A percentile compares a stretch with the other conserved stretches of the same genome.
These are phyloP conservation scores for Naso thynnoides DNA, from an alignment of 2,797 vertebrate genomes.

Conservation along the genomic window DNA sequence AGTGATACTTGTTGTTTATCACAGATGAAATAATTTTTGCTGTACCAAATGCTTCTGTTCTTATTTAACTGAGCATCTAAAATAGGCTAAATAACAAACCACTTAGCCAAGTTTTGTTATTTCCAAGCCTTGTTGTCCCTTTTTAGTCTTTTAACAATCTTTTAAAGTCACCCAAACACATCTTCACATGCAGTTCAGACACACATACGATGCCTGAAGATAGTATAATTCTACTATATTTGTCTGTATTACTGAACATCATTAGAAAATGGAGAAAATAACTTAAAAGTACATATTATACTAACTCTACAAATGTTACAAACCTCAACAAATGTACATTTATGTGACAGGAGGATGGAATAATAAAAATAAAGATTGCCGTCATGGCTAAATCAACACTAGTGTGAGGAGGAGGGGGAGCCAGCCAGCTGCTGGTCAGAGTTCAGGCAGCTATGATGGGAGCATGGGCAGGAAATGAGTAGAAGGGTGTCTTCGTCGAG, in stretches of 20 bases:
- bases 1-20: conserved; percentile 16
- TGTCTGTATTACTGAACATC: conserved; percentile 70
- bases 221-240: conserved; percentile 65
- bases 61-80: conserved; percentile 13
- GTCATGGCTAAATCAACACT: conserved; percentile 48
- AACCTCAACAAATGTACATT: conserved; percentile 80
- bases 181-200: conserved; percentile 36
- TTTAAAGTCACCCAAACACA: conserved; percentile 31
- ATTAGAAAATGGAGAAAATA: conserved; percentile 80
- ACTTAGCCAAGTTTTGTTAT: conserved; percentile 1
- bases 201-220: conserved; percentile 38
- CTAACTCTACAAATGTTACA: conserved; percentile 78
- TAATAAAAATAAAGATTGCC: conserved; percentile 62
- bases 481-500: conserved; percentile 89
- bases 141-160: conserved; percentile 38
- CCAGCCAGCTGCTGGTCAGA: conserved; percentile 42
- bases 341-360: conserved; percentile 67
- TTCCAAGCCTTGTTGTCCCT: conserved; percentile 26
- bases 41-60: conserved; percentile 9
- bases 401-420: conserved; percentile 35
- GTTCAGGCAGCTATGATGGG: conserved; percentile 82
- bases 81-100: conserved; percentile 26
- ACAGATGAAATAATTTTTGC: background rate
- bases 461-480: conserved; percentile 96
- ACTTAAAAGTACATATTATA: conserved; percentile 80